Base-by-base conservation (phyloP, 2,888 invertebrate genomes). In the Agrochola macilenta region DNA sequence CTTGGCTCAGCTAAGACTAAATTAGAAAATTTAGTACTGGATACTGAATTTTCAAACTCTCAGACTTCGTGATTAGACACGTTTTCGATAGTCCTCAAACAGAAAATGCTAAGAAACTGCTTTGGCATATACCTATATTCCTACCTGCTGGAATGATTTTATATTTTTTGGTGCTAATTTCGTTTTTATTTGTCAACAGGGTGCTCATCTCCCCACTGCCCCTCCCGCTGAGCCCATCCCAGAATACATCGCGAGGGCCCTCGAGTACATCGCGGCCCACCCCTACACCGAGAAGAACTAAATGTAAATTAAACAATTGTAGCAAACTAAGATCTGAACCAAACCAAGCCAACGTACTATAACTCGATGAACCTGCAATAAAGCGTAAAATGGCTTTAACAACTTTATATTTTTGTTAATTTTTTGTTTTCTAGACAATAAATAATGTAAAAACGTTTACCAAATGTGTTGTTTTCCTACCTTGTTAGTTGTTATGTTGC, bases 251-350 rank as follows among this genome's bases (percentile, higher is more conserved):
- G 79, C 90, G 20, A 93, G 94, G 58, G 89, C 97, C 64, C 82
- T 97, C 58, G 95, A 94, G 74, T 97, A 94, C 90, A 97, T 95
- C 90, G 90, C 89, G 23, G 91, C 93, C 12, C 96, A 97, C 93
- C 97, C 97, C 65, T 94, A 93, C 89, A 65, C 49, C 7, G 92
- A 91, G 73, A 85, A 88, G 81, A 87, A 89, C 9, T 49, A 68
- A 66, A 5, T 46, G 26, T 49, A 88, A 89, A 79, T 26, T 69
- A 49, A 26, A 52, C 17, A 49, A 74, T 58, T 70, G 1, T 64
- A 76, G 23, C 30, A 68, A 69, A 43, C 83, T 65, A 69, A 65
- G 60, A 78, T 52, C 65, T 26, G 46, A 77, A 86, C 79, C 79
- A 87, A 90, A 83, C 79, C 63, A 61, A 69, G 63, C 66, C 66